These are phyloP conservation scores for Leptestheria dahalacensis DNA, from an alignment of 1,140 invertebrate genomes.

Conservation along the genomic window DNA sequence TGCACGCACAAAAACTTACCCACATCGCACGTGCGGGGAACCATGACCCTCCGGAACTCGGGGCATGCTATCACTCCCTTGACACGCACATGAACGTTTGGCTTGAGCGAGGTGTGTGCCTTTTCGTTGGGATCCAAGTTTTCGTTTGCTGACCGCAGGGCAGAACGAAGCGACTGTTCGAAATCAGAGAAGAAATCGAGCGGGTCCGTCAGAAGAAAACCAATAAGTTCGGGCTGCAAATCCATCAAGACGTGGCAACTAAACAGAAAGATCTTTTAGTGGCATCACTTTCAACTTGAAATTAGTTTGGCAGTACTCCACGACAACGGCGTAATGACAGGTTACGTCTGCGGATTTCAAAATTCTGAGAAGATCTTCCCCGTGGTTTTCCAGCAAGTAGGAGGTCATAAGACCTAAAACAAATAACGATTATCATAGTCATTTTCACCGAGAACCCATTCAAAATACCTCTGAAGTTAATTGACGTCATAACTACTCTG, in stretches of 20 bases:
- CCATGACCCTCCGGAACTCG: slow-evolving; percentile 37
- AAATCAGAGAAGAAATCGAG: neutral
- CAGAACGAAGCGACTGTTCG: neutral
- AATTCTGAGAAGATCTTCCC: neutral
- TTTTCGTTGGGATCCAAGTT: neutral
- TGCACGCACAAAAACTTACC: slow-evolving; percentile 40
- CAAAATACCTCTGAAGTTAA: no score
- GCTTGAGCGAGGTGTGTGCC: neutral
- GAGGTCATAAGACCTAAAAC: no score
- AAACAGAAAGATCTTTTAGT: neutral
- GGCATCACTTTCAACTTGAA: neutral
- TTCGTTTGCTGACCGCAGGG: neutral
- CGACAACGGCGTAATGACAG: neutral
- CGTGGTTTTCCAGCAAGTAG: no score
- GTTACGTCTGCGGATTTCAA: neutral
- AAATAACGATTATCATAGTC: no score
- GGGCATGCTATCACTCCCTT: slow-evolving; percentile 39
- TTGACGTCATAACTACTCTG: no score
- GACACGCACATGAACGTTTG: slow-evolving; percentile 45
- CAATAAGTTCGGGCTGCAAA: neutral
- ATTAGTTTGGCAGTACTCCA: neutral
- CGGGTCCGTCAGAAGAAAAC: neutral
- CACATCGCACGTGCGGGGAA: slow-evolving; percentile 48
- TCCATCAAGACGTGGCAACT: neutral
- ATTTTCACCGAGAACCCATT: no score